Base-by-base conservation (phyloP, 2,797 vertebrate genomes). In the Garrulus glandarius region DNA sequence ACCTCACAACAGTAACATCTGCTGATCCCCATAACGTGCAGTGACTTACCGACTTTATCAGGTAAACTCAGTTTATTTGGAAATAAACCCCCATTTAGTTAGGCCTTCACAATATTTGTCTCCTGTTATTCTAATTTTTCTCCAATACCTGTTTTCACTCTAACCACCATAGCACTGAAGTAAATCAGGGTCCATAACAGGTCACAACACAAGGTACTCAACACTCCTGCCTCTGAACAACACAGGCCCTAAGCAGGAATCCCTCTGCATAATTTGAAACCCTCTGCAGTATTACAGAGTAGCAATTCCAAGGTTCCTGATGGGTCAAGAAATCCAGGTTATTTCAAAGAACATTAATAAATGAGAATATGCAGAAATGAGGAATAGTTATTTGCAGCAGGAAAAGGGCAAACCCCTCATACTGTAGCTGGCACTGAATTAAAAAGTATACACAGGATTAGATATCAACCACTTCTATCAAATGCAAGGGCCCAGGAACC, bases 401-500 rank as follows among this genome's bases (percentile, higher is more conserved):
- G 23, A 78, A 92, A 91, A 95, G 86, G 81, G 71, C 80, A 93
- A 92, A 89, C 6, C 2, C 41, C 76, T 91, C 69, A 55, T 36
- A 55, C 55, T 53, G 60, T 44, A 87, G 61, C 41, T 94, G 87
- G 69, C 87, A 77, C 13, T 11, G 82, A 94, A 91, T 91, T 79
- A 89, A 84, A 82, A 93, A 92, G 10, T 95, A 49, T 76, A 60
- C 74, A 53, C 44, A 0, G 5, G 89, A 94, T 95, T 93, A 96
- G 72, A 46, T 91, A 95, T 50, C 76, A 95, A 47, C 79, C 57
- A 89, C 81, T 89, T 83, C 94, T 59, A 92, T 90, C 91, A 96
- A 96, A 95, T 53, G 67, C 83, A 46, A 94, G 95, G 91, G 92
- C 84, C 93, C 70, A 95, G 91, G 96, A 96, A 94, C 75, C 75